A percentile compares a stretch with the other conserved stretches of the same genome.
phyloP scores from a whole-genome alignment of 1,140 invertebrate species.

The Drosophila kanapiae region DNA sequence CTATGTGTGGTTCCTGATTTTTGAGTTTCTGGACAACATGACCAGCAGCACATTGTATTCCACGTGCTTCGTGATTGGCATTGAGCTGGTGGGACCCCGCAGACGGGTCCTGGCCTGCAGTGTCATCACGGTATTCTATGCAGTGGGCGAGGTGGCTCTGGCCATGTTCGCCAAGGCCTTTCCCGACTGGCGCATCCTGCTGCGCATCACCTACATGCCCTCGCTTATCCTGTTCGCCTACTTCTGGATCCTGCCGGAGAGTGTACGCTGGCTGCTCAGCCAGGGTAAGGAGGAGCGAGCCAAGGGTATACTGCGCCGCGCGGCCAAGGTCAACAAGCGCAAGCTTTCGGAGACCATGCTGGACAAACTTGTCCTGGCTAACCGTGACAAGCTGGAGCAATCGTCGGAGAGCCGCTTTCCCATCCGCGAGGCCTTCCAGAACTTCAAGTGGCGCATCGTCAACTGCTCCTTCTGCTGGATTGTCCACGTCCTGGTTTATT shows the following conservation, averaged over 20 bases:
- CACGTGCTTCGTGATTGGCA: slow-evolving; percentile 88
- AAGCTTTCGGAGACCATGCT: slow-evolving; percentile 87
- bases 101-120: slow-evolving; percentile 91
- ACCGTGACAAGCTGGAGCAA: slow-evolving; percentile 80
- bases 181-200: slow-evolving; percentile 89
- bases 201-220: slow-evolving; percentile 89
- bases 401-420: slow-evolving; percentile 79
- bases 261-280: slow-evolving; percentile 91
- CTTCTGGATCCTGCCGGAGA: slow-evolving; percentile 88
- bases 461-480: slow-evolving; percentile 90
- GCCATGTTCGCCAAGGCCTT: slow-evolving; percentile 89
- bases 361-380: slow-evolving; percentile 84
- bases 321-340: slow-evolving; percentile 90
- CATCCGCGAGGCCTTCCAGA: slow-evolving; percentile 86
- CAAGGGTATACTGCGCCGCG: slow-evolving; percentile 87
- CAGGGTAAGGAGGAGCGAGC: slow-evolving; percentile 89
- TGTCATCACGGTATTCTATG: slow-evolving; percentile 89
- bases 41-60: slow-evolving; percentile 88
- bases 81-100: slow-evolving; percentile 91
- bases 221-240: slow-evolving; percentile 88
- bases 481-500: slow-evolving; percentile 91
- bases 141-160: slow-evolving; percentile 89
- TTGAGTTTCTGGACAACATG: slow-evolving; percentile 89
- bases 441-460: slow-evolving; percentile 87
- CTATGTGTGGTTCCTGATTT: slow-evolving; percentile 88